Evolutionary conservation across 2,888 invertebrate species (phyloP).

Genomic region (Erpobdella octoculata): DNA sequence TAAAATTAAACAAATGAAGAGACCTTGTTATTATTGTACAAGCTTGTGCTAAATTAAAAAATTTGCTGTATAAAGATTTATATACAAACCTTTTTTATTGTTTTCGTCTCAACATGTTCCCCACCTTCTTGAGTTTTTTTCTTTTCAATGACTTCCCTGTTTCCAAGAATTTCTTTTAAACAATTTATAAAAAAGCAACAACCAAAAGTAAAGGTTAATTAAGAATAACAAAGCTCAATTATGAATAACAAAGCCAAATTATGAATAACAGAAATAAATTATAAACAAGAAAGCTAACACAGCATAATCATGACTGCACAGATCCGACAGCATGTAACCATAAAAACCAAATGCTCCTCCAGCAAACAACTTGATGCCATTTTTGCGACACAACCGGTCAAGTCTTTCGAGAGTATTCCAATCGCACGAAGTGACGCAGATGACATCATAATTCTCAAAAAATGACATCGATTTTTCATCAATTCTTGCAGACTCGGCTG

Average conservation of each 20-base stretch:
- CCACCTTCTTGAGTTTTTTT: neutral
- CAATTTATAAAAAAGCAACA: no score
- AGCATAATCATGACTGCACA: slow-evolving; percentile 71
- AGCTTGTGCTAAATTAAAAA: neutral
- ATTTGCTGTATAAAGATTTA: neutral
- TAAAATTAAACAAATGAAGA: neutral
- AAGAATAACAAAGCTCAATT: no score
- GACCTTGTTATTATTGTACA: no score
- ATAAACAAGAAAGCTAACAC: slow-evolving; percentile 56
- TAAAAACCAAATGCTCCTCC: slow-evolving; percentile 88
- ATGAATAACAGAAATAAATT: neutral
- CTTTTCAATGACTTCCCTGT: neutral
- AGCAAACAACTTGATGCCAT: slow-evolving; percentile 72
- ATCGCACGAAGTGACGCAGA: slow-evolving; percentile 70
- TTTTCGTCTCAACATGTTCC: slow-evolving; percentile 44
- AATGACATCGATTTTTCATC: slow-evolving; percentile 65
- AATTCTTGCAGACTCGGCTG: slow-evolving; percentile 57
- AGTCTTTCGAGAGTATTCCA: slow-evolving; percentile 67
- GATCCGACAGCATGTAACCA: slow-evolving; percentile 82
- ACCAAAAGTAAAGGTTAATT: neutral
- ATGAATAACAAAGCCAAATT: no score
- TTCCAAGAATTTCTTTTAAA: no score
- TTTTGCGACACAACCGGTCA: slow-evolving; percentile 59
- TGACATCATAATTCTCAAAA: slow-evolving; percentile 69
- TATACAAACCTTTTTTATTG: slow-evolving; percentile 44